phyloP scores from a whole-genome alignment of 2,113 vertebrate genomes.

The Rhadina sibilatrix region DNA sequence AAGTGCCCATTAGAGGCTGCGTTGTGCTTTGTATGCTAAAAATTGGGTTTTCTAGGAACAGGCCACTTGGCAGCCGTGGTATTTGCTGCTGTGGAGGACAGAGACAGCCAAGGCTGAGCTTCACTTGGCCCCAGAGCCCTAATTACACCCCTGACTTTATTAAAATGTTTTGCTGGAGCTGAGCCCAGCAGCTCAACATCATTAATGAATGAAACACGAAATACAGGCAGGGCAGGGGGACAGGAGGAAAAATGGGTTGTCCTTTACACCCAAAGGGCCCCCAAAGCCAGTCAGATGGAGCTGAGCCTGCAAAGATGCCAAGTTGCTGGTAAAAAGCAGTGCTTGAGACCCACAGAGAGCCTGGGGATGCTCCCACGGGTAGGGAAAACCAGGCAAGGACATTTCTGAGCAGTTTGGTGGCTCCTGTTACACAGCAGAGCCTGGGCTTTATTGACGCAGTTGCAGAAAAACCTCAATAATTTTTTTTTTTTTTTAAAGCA shows the following conservation, averaged over 20 bases:
- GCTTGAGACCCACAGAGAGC: not conserved
- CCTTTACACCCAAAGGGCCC: not conserved
- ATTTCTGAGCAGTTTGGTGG: not conserved
- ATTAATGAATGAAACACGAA: not conserved
- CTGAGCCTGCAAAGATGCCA: not conserved
- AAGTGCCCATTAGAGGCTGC: not conserved
- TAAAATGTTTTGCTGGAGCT: not conserved
- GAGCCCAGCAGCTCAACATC: not conserved
- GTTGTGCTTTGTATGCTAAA: not conserved
- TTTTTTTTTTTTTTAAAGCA: no score
- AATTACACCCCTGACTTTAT: not conserved
- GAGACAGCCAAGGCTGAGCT: not conserved
- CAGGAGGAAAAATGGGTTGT: not conserved
- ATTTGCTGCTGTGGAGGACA: not conserved
- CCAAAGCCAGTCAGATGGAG: not conserved
- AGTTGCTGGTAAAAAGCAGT: not conserved
- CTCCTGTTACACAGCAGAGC: not conserved
- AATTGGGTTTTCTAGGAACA: not conserved
- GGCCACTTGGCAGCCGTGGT: not conserved
- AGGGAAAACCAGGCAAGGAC: not conserved
- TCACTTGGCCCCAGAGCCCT: not conserved
- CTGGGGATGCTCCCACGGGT: not conserved
- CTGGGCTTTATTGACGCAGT: not conserved
- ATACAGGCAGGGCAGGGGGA: accelerated
- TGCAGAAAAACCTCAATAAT: accelerated